Percentiles rank a stretch among this genome's conserved stretches.
Evolutionary conservation across 2,113 vertebrate genomes (phyloP).

Genomic region (Bos indicus): DNA sequence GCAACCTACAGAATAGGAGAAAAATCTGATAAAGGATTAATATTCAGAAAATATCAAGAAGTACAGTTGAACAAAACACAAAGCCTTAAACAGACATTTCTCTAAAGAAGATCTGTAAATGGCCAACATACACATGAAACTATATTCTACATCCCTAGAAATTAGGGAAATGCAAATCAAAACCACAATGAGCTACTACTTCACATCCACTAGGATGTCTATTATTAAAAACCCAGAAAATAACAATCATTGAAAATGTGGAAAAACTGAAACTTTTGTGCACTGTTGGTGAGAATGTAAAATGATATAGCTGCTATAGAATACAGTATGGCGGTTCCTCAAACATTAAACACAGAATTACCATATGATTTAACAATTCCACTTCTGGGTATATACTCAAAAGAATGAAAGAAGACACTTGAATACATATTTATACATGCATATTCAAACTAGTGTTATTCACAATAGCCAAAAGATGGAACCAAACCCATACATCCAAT

Average conservation of each 20-base stretch:
- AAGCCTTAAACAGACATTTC: background rate
- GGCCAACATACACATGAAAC: background rate
- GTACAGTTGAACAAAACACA: background rate
- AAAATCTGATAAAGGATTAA: background rate
- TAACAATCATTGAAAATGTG: background rate
- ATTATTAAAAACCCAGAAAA: background rate
- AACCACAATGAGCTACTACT: background rate
- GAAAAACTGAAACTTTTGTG: background rate
- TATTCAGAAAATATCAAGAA: background rate
- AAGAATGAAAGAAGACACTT: background rate
- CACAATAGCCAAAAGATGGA: background rate
- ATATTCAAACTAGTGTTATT: background rate
- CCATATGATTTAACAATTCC: background rate
- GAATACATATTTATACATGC: background rate
- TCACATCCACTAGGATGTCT: background rate
- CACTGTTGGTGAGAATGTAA: background rate
- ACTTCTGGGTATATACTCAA: background rate
- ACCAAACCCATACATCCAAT: background rate
- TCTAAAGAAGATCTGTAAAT: background rate
- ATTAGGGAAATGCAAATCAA: background rate
- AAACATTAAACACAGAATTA: background rate
- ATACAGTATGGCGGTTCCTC: background rate
- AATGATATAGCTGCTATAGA: background rate
- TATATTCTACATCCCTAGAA: background rate
- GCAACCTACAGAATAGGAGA: background rate